Evolutionary conservation across 2,888 invertebrate genomes (phyloP), one percentile per base, ranked within the genome.

Genomic region (Plemyria rubiginata): DNA sequence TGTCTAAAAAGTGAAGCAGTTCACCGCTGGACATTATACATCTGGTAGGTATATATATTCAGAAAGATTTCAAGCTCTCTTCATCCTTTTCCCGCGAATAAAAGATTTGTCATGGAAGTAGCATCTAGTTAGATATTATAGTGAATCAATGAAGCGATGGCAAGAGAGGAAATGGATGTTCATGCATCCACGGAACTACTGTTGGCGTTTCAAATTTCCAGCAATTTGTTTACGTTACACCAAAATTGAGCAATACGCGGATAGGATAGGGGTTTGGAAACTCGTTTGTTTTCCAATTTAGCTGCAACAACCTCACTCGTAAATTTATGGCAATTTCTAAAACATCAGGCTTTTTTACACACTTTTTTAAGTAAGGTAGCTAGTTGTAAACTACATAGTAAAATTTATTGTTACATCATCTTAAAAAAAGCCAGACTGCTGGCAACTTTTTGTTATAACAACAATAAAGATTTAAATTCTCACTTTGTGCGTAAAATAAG

Each of bases 151-250:
- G 86, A 89, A 86, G 80, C 77, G 75, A 71, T 75, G 75, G 76
- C 81, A 80, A 78, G 85, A 60, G 50, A 58, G 88, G 88, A 90
- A 91, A 89, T 86, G 79, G 81, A 76, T 73, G 76, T 80, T 86
- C 84, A 79, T 84, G 86, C 81, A 84, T 77, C 66, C 78, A 77
- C 69, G 58, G 61, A 62, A 71, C 72, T 68, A 68, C 67, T 83
- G 84, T 86, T 85, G 86, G 83, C 79, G 83, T 78, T 79, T 76
- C 65, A 70, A 73, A 67, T 74, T 77, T 79, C 75, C 74, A 70
- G 68, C 71, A 70, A 71, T 75, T 75, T 72, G 65, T 72, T 57
- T 60, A 60, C 56, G 53, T 59, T 63, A 43, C 46, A 55, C 51
- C 52, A 38, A 60, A 64, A 64, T 64, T 56, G 64, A 45, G 63